Conservation (phyloP, 23 tunicate genomes). For the Trididemnum miniatum region DNA sequence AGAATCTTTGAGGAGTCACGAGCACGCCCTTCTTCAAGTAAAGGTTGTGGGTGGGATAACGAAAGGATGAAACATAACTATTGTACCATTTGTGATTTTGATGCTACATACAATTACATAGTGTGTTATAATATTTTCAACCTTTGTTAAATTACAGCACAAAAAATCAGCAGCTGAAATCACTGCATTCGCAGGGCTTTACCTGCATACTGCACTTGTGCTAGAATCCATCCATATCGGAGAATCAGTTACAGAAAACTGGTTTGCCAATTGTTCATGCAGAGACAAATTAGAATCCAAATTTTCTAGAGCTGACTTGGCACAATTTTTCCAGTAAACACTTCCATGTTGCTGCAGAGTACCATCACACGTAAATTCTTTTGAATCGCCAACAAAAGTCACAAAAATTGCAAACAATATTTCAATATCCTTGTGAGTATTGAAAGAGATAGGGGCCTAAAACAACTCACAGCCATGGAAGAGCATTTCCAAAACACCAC, state of each 20-base stretch:
- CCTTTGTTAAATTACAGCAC: not conserved
- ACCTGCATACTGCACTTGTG: conserved; percentile 84
- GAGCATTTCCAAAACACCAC: no score
- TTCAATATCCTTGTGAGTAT: no score
- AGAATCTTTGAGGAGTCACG: no score
- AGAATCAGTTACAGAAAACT: conserved; percentile 74
- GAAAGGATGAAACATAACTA: no score
- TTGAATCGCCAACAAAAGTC: no score
- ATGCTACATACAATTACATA: not conserved
- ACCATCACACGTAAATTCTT: no score
- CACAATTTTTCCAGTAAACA: conserved; percentile 87
- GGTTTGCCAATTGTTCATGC: conserved; percentile 52
- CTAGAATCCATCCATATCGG: conserved; percentile 99
- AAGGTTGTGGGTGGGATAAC: no score
- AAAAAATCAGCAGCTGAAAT: not conserved
- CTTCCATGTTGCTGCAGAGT: conserved; percentile 91
- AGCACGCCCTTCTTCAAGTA: no score
- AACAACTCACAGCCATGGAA: no score
- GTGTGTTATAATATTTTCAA: no score
- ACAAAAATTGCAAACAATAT: no score
- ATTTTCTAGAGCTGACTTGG: conserved; percentile 29
- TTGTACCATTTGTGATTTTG: not conserved
- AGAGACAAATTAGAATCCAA: conserved; percentile 36
- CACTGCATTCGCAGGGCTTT: not conserved
- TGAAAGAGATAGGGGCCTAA: no score